Evolutionary conservation across 1,140 invertebrate genomes (phyloP).

Genomic region (Aphidius ervi): DNA sequence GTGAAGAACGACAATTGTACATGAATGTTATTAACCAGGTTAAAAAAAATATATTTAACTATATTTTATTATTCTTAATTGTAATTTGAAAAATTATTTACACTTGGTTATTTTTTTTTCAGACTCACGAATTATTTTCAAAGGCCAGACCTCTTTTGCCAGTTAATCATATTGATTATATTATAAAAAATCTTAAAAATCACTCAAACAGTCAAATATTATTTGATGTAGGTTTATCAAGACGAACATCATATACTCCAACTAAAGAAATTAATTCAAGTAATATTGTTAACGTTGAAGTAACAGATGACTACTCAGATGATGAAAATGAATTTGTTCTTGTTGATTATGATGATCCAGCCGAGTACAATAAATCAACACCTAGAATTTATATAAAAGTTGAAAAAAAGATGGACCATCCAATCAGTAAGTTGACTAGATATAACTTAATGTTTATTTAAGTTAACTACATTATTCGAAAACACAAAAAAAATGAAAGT

Average conservation of each 20-base stretch:
- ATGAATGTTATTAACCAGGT: constrained; percentile 14
- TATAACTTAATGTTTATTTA: background rate
- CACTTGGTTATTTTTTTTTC: background rate
- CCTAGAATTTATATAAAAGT: constrained; percentile 12
- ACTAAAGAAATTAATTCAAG: background rate
- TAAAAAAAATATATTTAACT: constrained; percentile 1
- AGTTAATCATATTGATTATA: background rate
- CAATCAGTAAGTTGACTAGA: constrained; percentile 11
- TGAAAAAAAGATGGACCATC: constrained; percentile 12
- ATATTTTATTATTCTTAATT: background rate
- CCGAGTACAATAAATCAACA: constrained; percentile 9
- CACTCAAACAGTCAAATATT: background rate
- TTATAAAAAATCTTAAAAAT: background rate
- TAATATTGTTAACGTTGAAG: background rate
- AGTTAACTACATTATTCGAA: background rate
- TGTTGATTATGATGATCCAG: constrained; percentile 14
- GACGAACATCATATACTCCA: background rate
- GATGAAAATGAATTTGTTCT: constrained; percentile 15
- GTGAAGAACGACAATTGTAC: constrained; percentile 6
- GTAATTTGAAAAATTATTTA: background rate
- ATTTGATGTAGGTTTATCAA: background rate
- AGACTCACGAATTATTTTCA: constrained; percentile 1
- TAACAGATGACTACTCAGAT: constrained; percentile 1
- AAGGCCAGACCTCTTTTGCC: background rate
- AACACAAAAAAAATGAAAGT: background rate